Percentiles rank a stretch among this genome's conserved stretches.
These are phyloP conservation scores for Bothrops jararaca DNA, from an alignment of 2,113 vertebrate species.

Conservation along the genomic window DNA sequence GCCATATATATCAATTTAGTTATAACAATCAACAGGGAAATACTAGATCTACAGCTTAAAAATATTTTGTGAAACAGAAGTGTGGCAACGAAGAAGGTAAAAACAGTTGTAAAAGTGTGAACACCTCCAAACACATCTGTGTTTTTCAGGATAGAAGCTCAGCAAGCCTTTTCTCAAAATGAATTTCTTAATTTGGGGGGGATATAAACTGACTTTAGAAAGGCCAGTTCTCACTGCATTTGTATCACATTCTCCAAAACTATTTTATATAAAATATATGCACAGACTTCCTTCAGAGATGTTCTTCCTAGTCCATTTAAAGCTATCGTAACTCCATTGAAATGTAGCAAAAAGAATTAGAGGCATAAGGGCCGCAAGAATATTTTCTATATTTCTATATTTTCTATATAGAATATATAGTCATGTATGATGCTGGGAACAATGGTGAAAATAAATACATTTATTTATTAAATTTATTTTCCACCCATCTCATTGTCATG, in stretches of 20 bases:
- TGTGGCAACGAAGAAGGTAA: neutral
- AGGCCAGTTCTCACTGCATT: neutral
- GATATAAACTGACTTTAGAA: neutral
- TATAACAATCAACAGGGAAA: conserved; percentile 9
- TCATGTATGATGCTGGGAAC: neutral
- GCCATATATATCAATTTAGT: neutral
- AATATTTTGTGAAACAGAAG: neutral
- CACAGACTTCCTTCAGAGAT: neutral
- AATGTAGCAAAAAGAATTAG: neutral
- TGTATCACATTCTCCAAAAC: neutral
- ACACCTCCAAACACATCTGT: neutral
- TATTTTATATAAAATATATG: neutral
- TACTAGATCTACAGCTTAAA: neutral
- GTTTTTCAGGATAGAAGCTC: neutral
- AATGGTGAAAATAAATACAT: neutral
- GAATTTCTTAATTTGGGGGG: neutral
- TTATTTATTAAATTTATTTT: neutral
- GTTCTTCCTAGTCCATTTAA: neutral
- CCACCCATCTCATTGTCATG: neutral
- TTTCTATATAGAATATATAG: neutral
- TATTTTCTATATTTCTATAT: neutral
- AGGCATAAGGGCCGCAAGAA: neutral
- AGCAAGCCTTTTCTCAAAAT: neutral
- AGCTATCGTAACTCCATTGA: neutral
- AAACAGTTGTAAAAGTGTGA: neutral